Conservation (phyloP, 2,888 invertebrate species). For the Coelogynopora nodosa region DNA sequence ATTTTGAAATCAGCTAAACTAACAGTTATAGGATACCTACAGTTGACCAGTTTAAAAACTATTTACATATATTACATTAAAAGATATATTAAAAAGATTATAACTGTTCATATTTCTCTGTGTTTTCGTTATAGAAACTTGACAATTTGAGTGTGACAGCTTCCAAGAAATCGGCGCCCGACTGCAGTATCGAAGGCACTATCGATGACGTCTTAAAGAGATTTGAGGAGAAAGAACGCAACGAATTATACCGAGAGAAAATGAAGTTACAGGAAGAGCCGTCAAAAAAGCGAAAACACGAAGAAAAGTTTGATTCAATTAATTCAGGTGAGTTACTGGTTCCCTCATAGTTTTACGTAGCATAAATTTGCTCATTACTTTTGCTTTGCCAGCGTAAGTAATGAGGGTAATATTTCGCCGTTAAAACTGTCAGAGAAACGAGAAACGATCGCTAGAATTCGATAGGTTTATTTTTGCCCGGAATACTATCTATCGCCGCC, state of each 20-base stretch:
- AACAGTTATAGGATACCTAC: too few relatives aligned
- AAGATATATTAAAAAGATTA: neutral
- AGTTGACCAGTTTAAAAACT: too few relatives aligned
- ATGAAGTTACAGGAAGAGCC: neutral
- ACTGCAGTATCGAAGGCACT: conserved; percentile 39
- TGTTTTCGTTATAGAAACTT: neutral
- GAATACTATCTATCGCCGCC: too few relatives aligned
- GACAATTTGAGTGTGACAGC: neutral
- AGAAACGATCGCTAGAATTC: too few relatives aligned
- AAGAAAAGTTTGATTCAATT: neutral
- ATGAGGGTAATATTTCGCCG: neutral
- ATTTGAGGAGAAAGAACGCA: neutral
- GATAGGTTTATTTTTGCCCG: too few relatives aligned
- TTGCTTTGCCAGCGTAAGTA: neutral
- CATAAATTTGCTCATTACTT: conserved; percentile 17
- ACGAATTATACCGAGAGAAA: neutral
- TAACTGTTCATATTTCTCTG: neutral
- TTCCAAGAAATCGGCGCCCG: neutral
- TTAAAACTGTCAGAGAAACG: neutral
- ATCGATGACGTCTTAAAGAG: conserved; percentile 39
- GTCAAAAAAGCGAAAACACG: conserved; percentile 16
- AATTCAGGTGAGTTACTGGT: neutral
- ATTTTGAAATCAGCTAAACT: too few relatives aligned
- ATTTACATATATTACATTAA: too few relatives aligned
- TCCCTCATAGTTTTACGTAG: neutral